Evolutionary conservation across 2,888 invertebrate genomes (phyloP), one percentile per base, ranked within the genome.

Genomic region (Ashinkailepas kermadecensis): DNA sequence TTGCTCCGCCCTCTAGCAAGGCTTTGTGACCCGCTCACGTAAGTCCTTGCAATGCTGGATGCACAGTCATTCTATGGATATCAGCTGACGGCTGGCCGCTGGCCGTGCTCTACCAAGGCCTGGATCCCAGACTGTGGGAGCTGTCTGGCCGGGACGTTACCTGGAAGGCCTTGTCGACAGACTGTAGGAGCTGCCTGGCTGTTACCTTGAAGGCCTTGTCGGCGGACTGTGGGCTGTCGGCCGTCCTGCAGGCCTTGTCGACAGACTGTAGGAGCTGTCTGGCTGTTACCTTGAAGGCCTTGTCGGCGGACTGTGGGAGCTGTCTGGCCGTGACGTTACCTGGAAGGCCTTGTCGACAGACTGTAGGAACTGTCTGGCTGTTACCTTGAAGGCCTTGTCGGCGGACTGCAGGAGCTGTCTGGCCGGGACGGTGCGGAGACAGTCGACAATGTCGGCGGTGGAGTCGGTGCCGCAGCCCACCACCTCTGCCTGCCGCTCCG

Each of bases 341-440:
- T 74, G 8, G 74, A 74, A 74, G 8, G 74, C 54, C 74, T 18
- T 74, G 74, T 74, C 74, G 6, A 7, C 39, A 4, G 39, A 39
- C 39, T 39, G 39, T 39, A 39, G 39, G 39, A 39, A 4, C 39
- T 39, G 39, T 39, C 39, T 39, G 39, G 39, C 4, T 13, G 18
- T 6, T 9, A 74, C 74, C 54, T 74, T 39, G 74, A 74, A 74
- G 8, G 74, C 54, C 74, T 18, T 74, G 74, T 74, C 74, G 0
- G 18, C 74, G 54, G 74, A 74, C 74, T 54, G 13, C 21, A 74
- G 54, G 86, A 95, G 93, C 21, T 93, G 94, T 87, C 93, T 94
- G 12, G 95, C 93, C 86, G 95, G 95, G 21, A 95, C 93, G n/a
- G 92, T 92, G 65, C 95, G 90, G 94, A 95, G 93, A 86, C 95